phyloP scores from a whole-genome alignment of 2,113 vertebrate genomes.

The Columba janthina region DNA sequence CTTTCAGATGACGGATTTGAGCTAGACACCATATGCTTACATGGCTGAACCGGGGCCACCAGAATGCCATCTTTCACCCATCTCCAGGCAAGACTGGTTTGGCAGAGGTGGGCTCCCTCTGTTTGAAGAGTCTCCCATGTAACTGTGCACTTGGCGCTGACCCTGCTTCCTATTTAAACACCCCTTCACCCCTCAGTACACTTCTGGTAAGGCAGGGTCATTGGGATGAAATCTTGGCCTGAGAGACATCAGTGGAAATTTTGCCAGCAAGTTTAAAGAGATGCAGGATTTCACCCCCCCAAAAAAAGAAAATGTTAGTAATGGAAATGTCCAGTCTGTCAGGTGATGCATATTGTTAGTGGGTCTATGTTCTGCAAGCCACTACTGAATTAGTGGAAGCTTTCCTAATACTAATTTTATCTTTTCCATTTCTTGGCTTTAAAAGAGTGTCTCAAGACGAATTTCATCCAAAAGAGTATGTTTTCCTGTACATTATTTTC shows the following conservation, averaged over 20 bases:
- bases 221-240: background rate
- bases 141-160: background rate
- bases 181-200: background rate
- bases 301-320: background rate
- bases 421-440: background rate
- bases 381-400: background rate
- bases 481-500: background rate
- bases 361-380: background rate
- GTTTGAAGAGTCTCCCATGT: background rate
- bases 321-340: background rate
- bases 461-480: background rate
- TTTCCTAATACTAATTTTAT: background rate
- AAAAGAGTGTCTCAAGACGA: background rate
- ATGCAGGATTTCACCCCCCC: background rate
- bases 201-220: background rate
- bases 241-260: background rate
- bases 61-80: background rate
- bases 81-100: background rate
- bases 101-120: background rate
- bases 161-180: background rate
- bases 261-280: background rate
- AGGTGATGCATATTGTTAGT: background rate
- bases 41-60: background rate
- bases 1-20: background rate
- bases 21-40: accelerated